Conservation (phyloP, 2,888 invertebrate genomes). For the Panorpa germanica region DNA sequence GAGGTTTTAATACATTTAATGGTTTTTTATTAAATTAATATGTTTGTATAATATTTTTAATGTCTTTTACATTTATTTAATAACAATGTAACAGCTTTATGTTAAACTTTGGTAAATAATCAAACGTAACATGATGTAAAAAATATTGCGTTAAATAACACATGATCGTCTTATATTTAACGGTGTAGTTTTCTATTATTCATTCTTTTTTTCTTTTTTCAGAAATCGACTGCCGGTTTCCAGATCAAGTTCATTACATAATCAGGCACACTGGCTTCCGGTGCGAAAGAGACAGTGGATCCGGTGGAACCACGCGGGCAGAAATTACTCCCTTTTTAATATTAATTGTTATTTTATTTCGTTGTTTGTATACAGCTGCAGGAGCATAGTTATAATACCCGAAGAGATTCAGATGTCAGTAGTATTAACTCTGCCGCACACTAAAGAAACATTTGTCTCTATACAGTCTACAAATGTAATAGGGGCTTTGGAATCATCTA, state of each 20-base stretch:
- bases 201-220: conserved; percentile 16
- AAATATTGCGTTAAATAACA: neutral
- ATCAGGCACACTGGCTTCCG: conserved; percentile 27
- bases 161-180: conserved; percentile 2
- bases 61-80: too few relatives aligned
- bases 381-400: too few relatives aligned
- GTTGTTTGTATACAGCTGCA: too few relatives aligned
- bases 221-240: conserved; percentile 46
- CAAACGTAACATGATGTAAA: neutral
- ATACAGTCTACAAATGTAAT: too few relatives aligned
- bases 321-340: too few relatives aligned
- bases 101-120: conserved; percentile 1
- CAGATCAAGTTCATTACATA: conserved; percentile 41
- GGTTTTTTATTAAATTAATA: conserved; percentile 14
- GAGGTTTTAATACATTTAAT: neutral
- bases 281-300: too few relatives aligned
- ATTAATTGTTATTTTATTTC: too few relatives aligned
- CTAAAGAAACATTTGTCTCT: too few relatives aligned
- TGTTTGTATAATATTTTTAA: neutral
- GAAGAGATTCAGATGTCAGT: too few relatives aligned
- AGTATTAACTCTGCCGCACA: too few relatives aligned
- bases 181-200: neutral
- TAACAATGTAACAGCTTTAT: conserved; percentile 1
- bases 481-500: too few relatives aligned
- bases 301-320: too few relatives aligned